phyloP scores from a whole-genome alignment of 2,888 invertebrate species.

The Tanytarsus gracilentus region DNA sequence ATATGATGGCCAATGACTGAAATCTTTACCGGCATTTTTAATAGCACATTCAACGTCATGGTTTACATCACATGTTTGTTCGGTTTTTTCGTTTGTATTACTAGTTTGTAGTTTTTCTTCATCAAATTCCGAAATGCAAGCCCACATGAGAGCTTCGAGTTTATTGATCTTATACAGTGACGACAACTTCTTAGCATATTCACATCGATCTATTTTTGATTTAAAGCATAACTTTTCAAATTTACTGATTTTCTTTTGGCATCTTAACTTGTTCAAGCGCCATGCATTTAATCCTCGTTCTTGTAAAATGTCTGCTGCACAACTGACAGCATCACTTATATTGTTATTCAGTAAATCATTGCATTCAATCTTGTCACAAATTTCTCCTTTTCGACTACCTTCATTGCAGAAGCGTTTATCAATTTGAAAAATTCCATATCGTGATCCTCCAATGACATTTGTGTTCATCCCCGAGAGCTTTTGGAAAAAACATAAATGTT shows the following conservation, averaged over 20 bases:
- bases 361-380: conserved; percentile 52
- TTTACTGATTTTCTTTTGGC: not conserved
- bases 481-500: not conserved
- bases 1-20: not conserved
- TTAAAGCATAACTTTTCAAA: not conserved
- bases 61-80: not conserved
- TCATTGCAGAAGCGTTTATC: conserved; percentile 52
- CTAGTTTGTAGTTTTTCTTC: not conserved
- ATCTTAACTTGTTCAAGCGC: conserved; percentile 33
- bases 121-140: not conserved
- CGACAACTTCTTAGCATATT: not conserved
- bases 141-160: not conserved
- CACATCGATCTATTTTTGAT: not conserved
- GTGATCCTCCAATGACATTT: conserved; percentile 48
- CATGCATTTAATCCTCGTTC: conserved; percentile 59
- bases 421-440: conserved; percentile 58
- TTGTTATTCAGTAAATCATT: conserved; percentile 57
- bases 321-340: conserved; percentile 58
- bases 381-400: conserved; percentile 43
- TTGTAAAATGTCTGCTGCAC: conserved; percentile 53
- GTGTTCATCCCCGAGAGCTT: conserved; percentile 40
- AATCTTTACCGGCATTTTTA: not conserved
- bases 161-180: not conserved
- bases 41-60: conserved; percentile 1
- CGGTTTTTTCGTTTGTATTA: not conserved